These are phyloP conservation scores for Engystomops pustulosus DNA, from an alignment of 2,113 vertebrate species.

Conservation along the genomic window DNA sequence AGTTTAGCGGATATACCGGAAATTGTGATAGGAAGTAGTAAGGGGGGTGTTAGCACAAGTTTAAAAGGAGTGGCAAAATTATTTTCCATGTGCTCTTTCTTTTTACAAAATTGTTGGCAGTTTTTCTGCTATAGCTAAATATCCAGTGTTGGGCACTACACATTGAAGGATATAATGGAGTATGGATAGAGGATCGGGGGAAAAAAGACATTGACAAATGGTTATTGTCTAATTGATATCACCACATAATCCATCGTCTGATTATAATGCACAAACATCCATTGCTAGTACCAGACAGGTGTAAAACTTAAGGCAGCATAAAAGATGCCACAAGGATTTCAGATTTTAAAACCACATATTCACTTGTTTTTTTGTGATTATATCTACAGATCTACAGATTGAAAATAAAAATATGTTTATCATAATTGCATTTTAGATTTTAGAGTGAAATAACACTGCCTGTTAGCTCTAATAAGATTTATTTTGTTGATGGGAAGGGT, in stretches of 20 bases:
- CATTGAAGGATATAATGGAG: not conserved
- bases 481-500: not conserved
- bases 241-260: too few relatives aligned
- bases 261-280: too few relatives aligned
- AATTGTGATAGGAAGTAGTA: too few relatives aligned
- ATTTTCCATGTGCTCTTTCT: slow-evolving; percentile 4
- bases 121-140: not conserved
- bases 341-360: not conserved
- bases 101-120: not conserved
- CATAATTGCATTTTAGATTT: too few relatives aligned
- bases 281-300: too few relatives aligned
- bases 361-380: too few relatives aligned
- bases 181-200: not conserved
- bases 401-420: too few relatives aligned
- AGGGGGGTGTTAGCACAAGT: not conserved
- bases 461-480: too few relatives aligned
- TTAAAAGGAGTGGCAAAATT: slow-evolving; percentile 2
- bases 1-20: too few relatives aligned
- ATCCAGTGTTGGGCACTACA: slow-evolving; percentile 42
- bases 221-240: too few relatives aligned
- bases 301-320: not conserved
- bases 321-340: not conserved
- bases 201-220: too few relatives aligned
- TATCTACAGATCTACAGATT: too few relatives aligned
- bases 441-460: not conserved